Evolutionary conservation across 2,113 vertebrate genomes (phyloP), one percentile per base, ranked within the genome.

Genomic region (Ceuthmochares aereus): DNA sequence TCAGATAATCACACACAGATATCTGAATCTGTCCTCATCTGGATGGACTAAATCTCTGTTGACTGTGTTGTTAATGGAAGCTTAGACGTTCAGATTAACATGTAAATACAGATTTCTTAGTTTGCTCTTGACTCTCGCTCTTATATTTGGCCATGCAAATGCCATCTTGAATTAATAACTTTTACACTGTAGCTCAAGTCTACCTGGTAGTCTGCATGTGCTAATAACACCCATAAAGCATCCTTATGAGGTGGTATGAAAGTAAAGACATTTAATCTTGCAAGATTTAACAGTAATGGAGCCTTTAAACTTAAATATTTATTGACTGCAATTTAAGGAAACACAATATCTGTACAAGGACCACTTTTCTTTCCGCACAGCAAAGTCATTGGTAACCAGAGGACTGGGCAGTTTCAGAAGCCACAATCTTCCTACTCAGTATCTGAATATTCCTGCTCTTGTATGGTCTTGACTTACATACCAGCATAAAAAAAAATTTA

Each of bases 221-320:
- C 16, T 85, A 72, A 66, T 43, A 64, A 3, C 12, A 56, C 10
- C 4, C 9, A 30, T 55, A 63, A 76, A 59, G 9, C 18, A n/a
- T 32, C 25, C 20, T 87, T 56, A 25, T 22, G n/a, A 75, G 30
- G 21, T 30, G 30, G 4, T 3, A 1, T 36, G 22, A 60, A 84
- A 91, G 82, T 30, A 72, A 84, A 79, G 54, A 25, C 10, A 66
- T 78, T 84, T 66, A 73, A 77, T 58, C n/a, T 52, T 63, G 29
- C 49, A 19, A 70, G 18, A 4, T 92, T 89, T 80, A 70, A 67
- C 55, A 51, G 32, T 32, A 86, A 92, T n/a, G 12, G 42, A 84
- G 18, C 14, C 27, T 70, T 89, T 83, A 45, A 70, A 56, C 26
- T n/a, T 54, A 88, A 88, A 77, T 83, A 90, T 83, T 83, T 90